Conservation (phyloP, 2,888 invertebrate genomes). For the Helobdella robusta region DNA sequence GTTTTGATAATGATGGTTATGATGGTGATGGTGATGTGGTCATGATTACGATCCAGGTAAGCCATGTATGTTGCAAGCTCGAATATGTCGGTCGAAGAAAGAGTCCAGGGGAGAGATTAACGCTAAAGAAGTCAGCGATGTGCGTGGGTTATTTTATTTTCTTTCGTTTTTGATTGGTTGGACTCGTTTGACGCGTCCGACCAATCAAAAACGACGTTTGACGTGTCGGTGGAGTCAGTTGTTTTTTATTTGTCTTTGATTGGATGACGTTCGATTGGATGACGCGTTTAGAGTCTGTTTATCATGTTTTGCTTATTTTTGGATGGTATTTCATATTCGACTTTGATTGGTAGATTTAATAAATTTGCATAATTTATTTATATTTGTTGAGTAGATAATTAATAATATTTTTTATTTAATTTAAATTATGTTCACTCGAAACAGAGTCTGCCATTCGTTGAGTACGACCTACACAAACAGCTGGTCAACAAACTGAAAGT, state of each 20-base stretch:
- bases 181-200: too few relatives aligned
- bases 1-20: too few relatives aligned
- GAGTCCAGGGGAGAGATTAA: slow-evolving; percentile 65
- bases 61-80: slow-evolving; percentile 51
- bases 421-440: background rate
- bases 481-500: slow-evolving; percentile 80
- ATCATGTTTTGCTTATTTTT: too few relatives aligned
- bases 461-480: slow-evolving; percentile 85
- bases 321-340: too few relatives aligned
- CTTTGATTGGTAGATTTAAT: background rate
- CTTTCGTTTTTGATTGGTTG: too few relatives aligned
- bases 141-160: slow-evolving; percentile 41
- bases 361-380: background rate
- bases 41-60: too few relatives aligned
- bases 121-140: slow-evolving; percentile 75
- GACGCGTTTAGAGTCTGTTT: too few relatives aligned
- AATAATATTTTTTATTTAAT: background rate
- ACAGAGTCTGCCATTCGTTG: slow-evolving; percentile 56
- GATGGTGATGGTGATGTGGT: too few relatives aligned
- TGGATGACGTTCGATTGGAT: too few relatives aligned
- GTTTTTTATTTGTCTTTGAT: too few relatives aligned
- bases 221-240: too few relatives aligned
- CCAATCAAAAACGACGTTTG: too few relatives aligned
- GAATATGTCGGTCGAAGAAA: slow-evolving; percentile 61
- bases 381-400: background rate